Conservation (phyloP, 2,113 vertebrate genomes). For the Dipodomys spectabilis region DNA sequence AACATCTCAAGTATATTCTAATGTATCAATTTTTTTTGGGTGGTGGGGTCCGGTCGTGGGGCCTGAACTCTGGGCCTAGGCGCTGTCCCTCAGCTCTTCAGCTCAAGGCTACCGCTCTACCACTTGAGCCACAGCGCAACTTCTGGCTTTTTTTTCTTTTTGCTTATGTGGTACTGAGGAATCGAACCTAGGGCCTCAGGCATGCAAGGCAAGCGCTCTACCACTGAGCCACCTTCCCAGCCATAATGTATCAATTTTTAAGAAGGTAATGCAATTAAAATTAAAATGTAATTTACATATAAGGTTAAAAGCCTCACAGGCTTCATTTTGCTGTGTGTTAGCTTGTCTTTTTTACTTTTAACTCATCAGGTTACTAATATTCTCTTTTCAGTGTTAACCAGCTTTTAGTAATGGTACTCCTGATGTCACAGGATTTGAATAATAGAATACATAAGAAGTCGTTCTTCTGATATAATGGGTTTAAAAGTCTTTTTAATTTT, state of each 20-base stretch:
- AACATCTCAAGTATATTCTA: neutral
- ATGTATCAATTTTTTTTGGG: neutral
- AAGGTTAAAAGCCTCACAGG: conserved; percentile 14
- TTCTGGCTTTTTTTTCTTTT: too few relatives aligned
- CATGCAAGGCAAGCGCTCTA: too few relatives aligned
- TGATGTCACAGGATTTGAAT: neutral
- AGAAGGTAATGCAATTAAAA: neutral
- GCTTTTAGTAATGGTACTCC: neutral
- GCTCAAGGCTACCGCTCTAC: too few relatives aligned
- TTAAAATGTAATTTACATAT: neutral
- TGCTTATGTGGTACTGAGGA: too few relatives aligned
- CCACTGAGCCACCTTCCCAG: too few relatives aligned
- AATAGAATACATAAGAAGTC: neutral
- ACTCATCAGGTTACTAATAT: neutral
- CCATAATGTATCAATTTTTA: neutral
- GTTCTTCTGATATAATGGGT: neutral
- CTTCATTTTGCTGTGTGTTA: neutral
- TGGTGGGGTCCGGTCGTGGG: too few relatives aligned
- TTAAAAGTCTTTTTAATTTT: neutral
- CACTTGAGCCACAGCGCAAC: too few relatives aligned
- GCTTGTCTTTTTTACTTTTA: neutral
- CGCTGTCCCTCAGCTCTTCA: too few relatives aligned
- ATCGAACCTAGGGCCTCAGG: too few relatives aligned
- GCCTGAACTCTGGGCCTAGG: too few relatives aligned
- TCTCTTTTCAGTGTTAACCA: neutral